Evolutionary conservation across 23 tunicate species (phyloP), one percentile per base, ranked within the genome.

Genomic region (Corella eumyota): DNA sequence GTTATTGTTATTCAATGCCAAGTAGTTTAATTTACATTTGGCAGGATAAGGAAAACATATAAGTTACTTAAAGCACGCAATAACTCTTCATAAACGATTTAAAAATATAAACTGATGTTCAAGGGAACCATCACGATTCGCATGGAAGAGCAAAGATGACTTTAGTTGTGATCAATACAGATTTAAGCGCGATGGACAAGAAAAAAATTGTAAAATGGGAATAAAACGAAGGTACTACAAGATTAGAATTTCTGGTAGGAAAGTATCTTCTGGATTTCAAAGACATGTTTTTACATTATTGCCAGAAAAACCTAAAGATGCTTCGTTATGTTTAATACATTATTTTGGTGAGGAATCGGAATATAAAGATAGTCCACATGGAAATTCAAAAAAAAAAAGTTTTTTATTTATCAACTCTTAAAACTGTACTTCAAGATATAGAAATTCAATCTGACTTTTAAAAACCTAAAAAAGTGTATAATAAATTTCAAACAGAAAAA

Each of bases 111-210:
- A n/a, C n/a, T n/a, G n/a, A n/a, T n/a, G n/a, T n/a, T n/a, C n/a
- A n/a, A n/a, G n/a, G n/a, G n/a, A n/a, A n/a, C n/a, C n/a, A n/a
- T n/a, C n/a, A n/a, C n/a, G n/a, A n/a, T n/a, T n/a, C n/a, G n/a
- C n/a, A n/a, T 50, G 57, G 57, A 27, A 50, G 57, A 20, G 27
- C 24, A 21, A 30, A 62, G 36, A 62, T 26, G 60, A 62, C 25
- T 62, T 62, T 37, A 38, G 36, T 11, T 62, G 68, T 30, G 68
- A 62, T 30, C 68, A 62, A 37, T 62, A 38, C 30, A 36, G 68
- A 30, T 62, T 62, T 44, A 37, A 36, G 9, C 20, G 30, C 58
- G 53, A 21, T 19, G 68, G 68, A 21, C 29, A 29, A 11, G 25
- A 40, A 36, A 38, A 62, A 21, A 44, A 62, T 44, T 27, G 19